Base-by-base conservation (phyloP, 92 coral and sea anemone species). In the Palythoa grandiflora region DNA sequence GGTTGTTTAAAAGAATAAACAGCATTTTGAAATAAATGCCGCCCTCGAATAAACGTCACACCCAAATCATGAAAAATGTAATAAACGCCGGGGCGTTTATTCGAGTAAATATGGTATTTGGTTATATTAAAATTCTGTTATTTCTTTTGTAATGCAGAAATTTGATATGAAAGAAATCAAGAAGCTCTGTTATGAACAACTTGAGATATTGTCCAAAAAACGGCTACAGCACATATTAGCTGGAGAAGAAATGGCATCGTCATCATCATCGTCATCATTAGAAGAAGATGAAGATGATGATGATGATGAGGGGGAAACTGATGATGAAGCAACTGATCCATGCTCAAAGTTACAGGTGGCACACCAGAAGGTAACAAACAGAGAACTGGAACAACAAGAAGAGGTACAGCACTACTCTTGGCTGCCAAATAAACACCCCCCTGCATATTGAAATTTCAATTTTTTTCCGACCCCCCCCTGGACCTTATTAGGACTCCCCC, bases 171-270 rank as follows among this genome's bases (percentile, higher is more conserved):
- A 90, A 59, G 99, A 96, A 88, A 87, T 96, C 59, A 96, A 92
- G 83, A 87, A 77, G 12, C 93, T 93, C 9, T 96, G 99, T 78
- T 91, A 86, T 80, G 98, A 94, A 19, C 99, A 96, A 61, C 94
- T 96, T 37, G 96, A 93, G 77, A 87, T 83, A 21, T 88, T 96
- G 53, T 96, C 99, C 50, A 84, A 90, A 68, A 94, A 87, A 54
- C 89, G 96, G 44, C 87, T 96, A 47, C 88, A 89, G 44, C 92
- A 91, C 80, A 84, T 96, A 14, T 87, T 96, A 37, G 92, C 93
- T 10, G 99, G 98, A 38, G 91, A 93, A 71, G 95, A 89, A 70
- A 87, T 94, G 96, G 86, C 65, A 10, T 93, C 98, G n/a, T 94
- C 97, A 2, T 91, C 93, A 6, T 79, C 84, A 14, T 93, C 98